Percentiles rank a stretch among this genome's conserved stretches.
These are phyloP conservation scores for Ctenopoma kingsleyae DNA, from an alignment of 2,797 vertebrate species.

Conservation along the genomic window DNA sequence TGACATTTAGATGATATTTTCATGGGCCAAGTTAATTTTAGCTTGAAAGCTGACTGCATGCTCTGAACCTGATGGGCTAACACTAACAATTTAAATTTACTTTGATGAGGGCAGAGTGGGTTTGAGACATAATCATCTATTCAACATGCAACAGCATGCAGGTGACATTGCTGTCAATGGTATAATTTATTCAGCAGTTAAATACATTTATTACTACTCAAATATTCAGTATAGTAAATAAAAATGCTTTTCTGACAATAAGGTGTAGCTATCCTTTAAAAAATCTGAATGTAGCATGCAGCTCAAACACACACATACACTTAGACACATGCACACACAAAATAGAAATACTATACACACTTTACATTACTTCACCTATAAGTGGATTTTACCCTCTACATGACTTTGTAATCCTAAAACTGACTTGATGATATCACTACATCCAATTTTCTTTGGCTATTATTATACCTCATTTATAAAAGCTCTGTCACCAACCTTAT, in stretches of 20 bases:
- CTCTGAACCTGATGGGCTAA: conserved; percentile 46
- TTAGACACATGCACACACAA: too few relatives aligned
- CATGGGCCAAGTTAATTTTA: conserved; percentile 43
- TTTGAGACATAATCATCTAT: neutral
- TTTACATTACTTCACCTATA: conserved; percentile 12
- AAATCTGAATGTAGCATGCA: neutral
- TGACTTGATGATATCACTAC: conserved; percentile 65
- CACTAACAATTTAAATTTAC: conserved; percentile 25
- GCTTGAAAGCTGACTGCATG: conserved; percentile 42
- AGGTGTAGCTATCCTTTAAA: neutral
- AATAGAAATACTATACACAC: neutral
- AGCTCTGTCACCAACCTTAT: conserved; percentile 77
- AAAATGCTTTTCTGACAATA: conserved; percentile 2
- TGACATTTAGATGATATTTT: conserved; percentile 80
- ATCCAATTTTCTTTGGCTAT: conserved; percentile 75
- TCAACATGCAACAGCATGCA: neutral
- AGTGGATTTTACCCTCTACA: conserved; percentile 36
- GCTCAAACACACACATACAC: neutral
- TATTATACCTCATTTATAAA: conserved; percentile 82
- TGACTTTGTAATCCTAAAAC: conserved; percentile 49
- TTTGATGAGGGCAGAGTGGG: conserved; percentile 4
- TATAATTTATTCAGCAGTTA: conserved; percentile 12
- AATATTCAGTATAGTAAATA: neutral
- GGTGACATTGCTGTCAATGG: neutral
- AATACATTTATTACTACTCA: neutral